Conservation (phyloP, 2,113 vertebrate species). For the Agelaius phoeniceus region DNA sequence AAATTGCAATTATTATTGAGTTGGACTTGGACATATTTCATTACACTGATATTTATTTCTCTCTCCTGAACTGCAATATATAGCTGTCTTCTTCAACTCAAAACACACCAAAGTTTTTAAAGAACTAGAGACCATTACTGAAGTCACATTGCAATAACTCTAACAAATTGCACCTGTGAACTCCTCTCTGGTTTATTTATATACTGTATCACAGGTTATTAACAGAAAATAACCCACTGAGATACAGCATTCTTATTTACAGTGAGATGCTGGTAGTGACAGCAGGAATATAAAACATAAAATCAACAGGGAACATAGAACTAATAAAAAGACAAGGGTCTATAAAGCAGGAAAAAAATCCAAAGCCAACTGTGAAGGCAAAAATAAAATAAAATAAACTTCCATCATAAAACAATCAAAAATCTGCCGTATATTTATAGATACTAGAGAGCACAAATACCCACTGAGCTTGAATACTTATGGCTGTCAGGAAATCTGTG, state of each 20-base stretch:
- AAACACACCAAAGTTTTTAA: constrained; percentile 70
- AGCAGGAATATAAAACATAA: constrained; percentile 82
- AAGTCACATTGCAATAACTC: constrained; percentile 77
- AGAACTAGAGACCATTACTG: constrained; percentile 64
- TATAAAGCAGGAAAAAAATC: constrained; percentile 73
- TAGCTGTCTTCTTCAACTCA: constrained; percentile 50
- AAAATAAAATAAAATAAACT: constrained; percentile 80
- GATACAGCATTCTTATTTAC: constrained; percentile 82
- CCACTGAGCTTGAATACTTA: constrained; percentile 71
- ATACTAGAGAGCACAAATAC: constrained; percentile 63
- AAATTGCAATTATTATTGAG: constrained; percentile 73
- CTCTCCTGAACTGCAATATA: constrained; percentile 58
- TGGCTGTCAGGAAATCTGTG: constrained; percentile 64
- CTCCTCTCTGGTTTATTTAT: constrained; percentile 78
- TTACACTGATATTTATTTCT: constrained; percentile 54
- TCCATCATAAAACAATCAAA: constrained; percentile 78
- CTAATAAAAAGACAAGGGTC: constrained; percentile 81
- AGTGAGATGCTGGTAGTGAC: constrained; percentile 79
- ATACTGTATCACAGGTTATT: constrained; percentile 80
- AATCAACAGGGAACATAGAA: constrained; percentile 80
- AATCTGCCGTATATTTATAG: constrained; percentile 73
- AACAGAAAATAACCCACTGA: constrained; percentile 83
- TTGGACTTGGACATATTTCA: constrained; percentile 50
- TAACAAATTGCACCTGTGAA: constrained; percentile 80
- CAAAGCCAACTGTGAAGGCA: constrained; percentile 75